Conservation (phyloP, 2,888 invertebrate species). For the Allacma fusca region DNA sequence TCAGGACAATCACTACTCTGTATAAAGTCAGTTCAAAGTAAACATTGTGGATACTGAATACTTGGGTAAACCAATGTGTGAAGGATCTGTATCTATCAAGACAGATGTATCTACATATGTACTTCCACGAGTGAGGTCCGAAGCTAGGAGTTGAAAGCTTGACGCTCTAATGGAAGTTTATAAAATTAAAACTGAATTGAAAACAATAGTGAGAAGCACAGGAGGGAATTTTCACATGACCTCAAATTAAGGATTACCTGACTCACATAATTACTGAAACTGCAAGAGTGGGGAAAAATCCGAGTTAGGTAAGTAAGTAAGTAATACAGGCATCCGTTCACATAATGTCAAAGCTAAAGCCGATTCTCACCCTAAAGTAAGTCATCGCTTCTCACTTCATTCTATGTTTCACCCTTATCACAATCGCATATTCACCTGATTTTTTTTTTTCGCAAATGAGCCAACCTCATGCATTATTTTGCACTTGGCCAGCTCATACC, state of each 20-base stretch:
- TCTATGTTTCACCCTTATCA: neutral
- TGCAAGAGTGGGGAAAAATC: constrained; percentile 4
- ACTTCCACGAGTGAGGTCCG: too few relatives aligned
- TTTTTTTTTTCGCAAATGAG: constrained; percentile 1
- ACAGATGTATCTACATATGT: too few relatives aligned
- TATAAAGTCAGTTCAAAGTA: too few relatives aligned
- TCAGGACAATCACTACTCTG: too few relatives aligned
- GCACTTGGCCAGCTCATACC: neutral
- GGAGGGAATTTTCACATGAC: constrained; percentile 37
- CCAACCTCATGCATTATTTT: neutral
- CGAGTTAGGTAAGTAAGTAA: constrained; percentile 40
- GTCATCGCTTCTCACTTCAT: constrained; percentile 17
- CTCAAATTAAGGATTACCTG: constrained; percentile 33
- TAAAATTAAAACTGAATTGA: constrained; percentile 27
- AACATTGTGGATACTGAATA: too few relatives aligned
- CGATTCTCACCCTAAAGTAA: constrained; percentile 35
- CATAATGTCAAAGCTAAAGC: constrained; percentile 28
- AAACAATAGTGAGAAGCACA: constrained; percentile 41
- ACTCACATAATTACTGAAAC: constrained; percentile 32
- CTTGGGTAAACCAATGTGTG: too few relatives aligned
- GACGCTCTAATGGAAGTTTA: neutral
- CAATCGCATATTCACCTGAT: neutral
- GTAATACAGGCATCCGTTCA: constrained; percentile 38
- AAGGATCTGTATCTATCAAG: too few relatives aligned
- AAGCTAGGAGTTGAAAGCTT: too few relatives aligned